Base-by-base conservation (phyloP, 92 coral and sea anemone species). In the Diadumene lineata region DNA sequence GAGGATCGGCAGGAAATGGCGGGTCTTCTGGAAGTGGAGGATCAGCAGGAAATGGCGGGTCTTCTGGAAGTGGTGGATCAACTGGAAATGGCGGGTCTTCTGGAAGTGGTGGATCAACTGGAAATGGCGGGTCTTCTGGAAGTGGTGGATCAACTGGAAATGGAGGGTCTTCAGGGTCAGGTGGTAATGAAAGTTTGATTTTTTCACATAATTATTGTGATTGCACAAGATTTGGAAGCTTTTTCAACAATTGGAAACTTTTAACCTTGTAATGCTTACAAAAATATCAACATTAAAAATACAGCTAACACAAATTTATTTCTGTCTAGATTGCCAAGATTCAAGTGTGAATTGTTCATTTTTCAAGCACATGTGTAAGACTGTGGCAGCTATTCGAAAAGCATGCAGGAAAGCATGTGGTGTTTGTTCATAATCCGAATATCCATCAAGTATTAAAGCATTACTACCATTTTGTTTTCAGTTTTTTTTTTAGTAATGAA, bases 171-270 rank as follows among this genome's bases (percentile, higher is more conserved):
- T 11, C 16, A 53, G 74, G 74, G 1, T 72, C 69, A 13, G 82
- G 83, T 11, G 51, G 83, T 0, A 68, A 58, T 21, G 77, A 64
- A 69, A 50, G 83, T 79, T 60, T 16, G 64, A 30, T 22, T 29
- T 48, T 28, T 4, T 27, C 11, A 15, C 4, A 58, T 22, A 53
- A 8, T 44, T 8, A 8, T 44, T 44, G 51, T 44, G 9, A 8
- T 17, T 17, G 9, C 51, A 44, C 51, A 8, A 8, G 51, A 8
- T 44, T 44, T 8, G 17, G 9, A 44, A 44, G 9, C 17, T 44
- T 44, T 9, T 44, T 8, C 51, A 17, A 44, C 17, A 8, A 17
- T 44, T 44, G 9, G 51, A 17, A n/a, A n/a, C n/a, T n/a, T n/a
- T n/a, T n/a, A n/a, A n/a, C n/a, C n/a, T n/a, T n/a, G n/a, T n/a